Evolutionary conservation across 2,113 vertebrate species (phyloP).

Genomic region (Lynx canadensis): DNA sequence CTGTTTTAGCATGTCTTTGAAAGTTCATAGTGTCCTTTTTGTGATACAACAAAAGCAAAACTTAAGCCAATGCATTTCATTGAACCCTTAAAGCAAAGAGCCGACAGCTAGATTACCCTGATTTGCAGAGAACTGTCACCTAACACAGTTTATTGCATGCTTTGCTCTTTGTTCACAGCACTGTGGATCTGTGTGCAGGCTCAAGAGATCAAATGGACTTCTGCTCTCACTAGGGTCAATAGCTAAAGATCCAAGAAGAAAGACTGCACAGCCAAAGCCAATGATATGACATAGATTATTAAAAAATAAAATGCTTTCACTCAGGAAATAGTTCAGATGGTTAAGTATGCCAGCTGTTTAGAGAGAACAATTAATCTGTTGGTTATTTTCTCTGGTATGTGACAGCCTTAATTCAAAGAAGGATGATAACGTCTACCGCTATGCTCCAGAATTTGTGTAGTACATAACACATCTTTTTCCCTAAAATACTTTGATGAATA

Average conservation of each 20-base stretch:
- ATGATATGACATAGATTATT: constrained; percentile 15
- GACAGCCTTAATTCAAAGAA: constrained; percentile 47
- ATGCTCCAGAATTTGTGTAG: not conserved
- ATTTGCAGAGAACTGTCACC: constrained; percentile 35
- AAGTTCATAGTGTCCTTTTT: constrained; percentile 35
- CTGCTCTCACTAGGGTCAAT: not conserved
- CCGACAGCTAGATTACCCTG: constrained; percentile 41
- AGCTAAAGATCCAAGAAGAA: constrained; percentile 1
- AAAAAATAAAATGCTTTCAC: constrained; percentile 46
- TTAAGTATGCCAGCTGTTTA: not conserved
- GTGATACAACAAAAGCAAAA: constrained; percentile 50
- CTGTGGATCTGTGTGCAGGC: not conserved
- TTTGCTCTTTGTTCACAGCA: not conserved
- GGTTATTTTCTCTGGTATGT: constrained; percentile 37
- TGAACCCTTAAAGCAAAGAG: constrained; percentile 47
- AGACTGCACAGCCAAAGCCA: not conserved
- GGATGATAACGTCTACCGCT: not conserved
- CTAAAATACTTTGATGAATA: constrained; percentile 31
- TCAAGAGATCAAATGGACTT: constrained; percentile 25
- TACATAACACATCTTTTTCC: not conserved
- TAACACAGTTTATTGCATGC: not conserved
- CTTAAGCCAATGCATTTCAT: constrained; percentile 2
- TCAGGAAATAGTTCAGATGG: constrained; percentile 30
- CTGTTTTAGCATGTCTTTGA: constrained; percentile 5
- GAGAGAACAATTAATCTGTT: constrained; percentile 47